These are phyloP conservation scores for Thecophora atra DNA, from an alignment of 2,888 invertebrate genomes.

Conservation along the genomic window DNA sequence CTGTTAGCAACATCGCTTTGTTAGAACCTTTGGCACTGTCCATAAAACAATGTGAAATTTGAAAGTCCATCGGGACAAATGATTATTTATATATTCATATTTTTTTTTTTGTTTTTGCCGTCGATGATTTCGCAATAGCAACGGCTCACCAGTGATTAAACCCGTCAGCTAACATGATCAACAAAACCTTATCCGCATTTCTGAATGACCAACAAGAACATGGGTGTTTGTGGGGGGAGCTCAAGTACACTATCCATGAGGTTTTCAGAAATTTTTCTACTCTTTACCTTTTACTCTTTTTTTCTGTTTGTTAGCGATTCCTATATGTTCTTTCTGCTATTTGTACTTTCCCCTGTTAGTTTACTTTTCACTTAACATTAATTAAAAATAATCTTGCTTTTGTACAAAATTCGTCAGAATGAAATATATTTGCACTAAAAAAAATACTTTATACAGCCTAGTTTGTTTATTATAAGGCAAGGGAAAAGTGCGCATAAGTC, in stretches of 20 bases:
- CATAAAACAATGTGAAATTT: too few relatives aligned
- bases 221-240: neutral
- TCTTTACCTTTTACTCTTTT: conserved; percentile 24
- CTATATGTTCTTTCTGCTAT: conserved; percentile 13
- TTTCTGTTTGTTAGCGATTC: conserved; percentile 33
- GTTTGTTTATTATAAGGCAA: too few relatives aligned
- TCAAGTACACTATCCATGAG: neutral
- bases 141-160: neutral
- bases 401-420: neutral
- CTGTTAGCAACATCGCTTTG: too few relatives aligned
- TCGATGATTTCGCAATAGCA: neutral
- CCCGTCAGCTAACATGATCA: neutral
- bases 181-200: neutral
- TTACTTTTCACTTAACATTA: conserved; percentile 32
- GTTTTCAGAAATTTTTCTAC: neutral
- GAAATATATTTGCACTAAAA: conserved; percentile 25
- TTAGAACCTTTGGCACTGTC: too few relatives aligned
- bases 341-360: conserved; percentile 28
- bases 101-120: neutral
- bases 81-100: too few relatives aligned
- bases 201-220: neutral
- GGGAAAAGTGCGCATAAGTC: too few relatives aligned
- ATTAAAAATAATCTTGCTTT: conserved; percentile 14
- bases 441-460: too few relatives aligned
- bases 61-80: too few relatives aligned